Conservation (phyloP, 53 echinoderm and acorn worm genomes). For the Astropecten irregularis region DNA sequence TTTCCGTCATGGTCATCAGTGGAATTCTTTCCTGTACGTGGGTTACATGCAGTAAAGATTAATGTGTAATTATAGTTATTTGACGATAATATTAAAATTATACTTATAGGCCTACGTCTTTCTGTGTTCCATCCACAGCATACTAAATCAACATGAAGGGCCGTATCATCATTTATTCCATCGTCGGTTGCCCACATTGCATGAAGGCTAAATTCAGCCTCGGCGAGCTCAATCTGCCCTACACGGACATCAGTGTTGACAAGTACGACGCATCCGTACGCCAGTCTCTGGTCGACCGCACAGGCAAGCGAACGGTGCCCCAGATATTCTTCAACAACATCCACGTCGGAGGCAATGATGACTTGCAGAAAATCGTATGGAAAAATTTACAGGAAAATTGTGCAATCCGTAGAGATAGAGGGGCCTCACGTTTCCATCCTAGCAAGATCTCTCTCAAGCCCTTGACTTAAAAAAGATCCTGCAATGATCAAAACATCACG, state of each 20-base stretch:
- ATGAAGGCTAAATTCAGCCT: slow-evolving; percentile 77
- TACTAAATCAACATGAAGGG: slow-evolving; percentile 75
- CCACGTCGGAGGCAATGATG: slow-evolving; percentile 87
- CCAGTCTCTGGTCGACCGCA: slow-evolving; percentile 62
- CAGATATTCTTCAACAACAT: slow-evolving; percentile 91
- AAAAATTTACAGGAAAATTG: not conserved
- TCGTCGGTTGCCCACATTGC: slow-evolving; percentile 93
- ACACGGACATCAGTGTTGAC: slow-evolving; percentile 80
- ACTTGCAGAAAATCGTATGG: slow-evolving; percentile 88
- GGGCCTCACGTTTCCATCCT: too few relatives aligned
- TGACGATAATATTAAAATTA: too few relatives aligned
- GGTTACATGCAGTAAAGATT: too few relatives aligned
- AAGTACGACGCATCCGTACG: slow-evolving; percentile 74
- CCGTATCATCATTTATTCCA: slow-evolving; percentile 83
- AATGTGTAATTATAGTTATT: too few relatives aligned
- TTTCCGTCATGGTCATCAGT: too few relatives aligned
- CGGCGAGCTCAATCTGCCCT: slow-evolving; percentile 65
- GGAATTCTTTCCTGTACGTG: too few relatives aligned
- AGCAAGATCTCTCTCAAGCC: too few relatives aligned
- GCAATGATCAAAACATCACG: too few relatives aligned
- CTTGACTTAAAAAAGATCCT: too few relatives aligned
- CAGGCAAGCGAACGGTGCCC: slow-evolving; percentile 81
- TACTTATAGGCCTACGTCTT: too few relatives aligned
- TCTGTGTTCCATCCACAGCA: too few relatives aligned
- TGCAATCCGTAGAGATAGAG: too few relatives aligned